Evolutionary conservation across 2,113 vertebrate species (phyloP).

Genomic region (Sciurus niger): DNA sequence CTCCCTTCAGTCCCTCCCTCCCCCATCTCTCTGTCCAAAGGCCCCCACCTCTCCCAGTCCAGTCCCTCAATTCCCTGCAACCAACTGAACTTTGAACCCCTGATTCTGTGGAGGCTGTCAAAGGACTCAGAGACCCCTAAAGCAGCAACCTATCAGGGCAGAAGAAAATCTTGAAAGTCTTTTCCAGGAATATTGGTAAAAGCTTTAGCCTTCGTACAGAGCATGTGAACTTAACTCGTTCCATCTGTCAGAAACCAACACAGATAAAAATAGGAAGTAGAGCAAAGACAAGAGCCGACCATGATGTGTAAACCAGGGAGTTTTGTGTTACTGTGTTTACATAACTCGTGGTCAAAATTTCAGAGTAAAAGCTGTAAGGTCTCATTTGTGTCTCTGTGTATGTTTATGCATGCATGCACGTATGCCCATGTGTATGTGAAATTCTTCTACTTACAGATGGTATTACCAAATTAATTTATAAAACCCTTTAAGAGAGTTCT

Average conservation of each 20-base stretch:
- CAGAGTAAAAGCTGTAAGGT: neutral
- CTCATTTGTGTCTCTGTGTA: neutral
- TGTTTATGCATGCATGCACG: neutral
- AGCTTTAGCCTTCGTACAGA: neutral
- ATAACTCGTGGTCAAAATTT: neutral
- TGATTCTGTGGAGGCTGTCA: neutral
- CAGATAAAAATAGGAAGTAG: neutral
- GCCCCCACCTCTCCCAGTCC: neutral
- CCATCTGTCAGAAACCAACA: neutral
- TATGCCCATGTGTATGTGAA: neutral
- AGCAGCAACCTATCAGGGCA: neutral
- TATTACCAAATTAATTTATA: conserved; percentile 17
- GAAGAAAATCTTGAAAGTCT: neutral
- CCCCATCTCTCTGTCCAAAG: neutral
- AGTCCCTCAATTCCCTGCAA: neutral
- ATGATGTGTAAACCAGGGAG: neutral
- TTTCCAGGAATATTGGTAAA: neutral
- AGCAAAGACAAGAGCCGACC: neutral
- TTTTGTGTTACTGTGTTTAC: neutral
- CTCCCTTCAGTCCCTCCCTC: neutral
- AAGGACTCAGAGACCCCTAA: neutral
- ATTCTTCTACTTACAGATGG: neutral
- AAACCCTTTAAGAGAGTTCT: neutral
- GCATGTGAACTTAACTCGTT: neutral
- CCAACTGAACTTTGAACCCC: neutral